Conservation (phyloP, 2,797 vertebrate species). For the Graptemys geographica region DNA sequence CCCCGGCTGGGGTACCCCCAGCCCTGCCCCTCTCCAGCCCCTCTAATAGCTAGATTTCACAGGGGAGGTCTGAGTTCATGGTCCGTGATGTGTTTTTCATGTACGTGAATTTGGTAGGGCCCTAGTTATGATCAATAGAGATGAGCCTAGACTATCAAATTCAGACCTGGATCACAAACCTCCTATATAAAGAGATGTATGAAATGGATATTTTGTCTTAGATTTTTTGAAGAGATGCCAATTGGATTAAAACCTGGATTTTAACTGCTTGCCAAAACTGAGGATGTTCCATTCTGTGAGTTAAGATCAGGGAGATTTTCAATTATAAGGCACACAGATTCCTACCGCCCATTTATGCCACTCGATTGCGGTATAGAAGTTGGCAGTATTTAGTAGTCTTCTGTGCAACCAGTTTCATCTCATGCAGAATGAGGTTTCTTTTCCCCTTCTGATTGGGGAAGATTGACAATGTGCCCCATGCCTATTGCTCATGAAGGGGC, state of each 20-base stretch:
- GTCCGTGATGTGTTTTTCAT: too few relatives aligned
- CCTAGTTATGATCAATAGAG: neutral
- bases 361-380: too few relatives aligned
- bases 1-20: too few relatives aligned
- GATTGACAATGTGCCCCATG: rapidly evolving
- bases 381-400: neutral
- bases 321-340: neutral
- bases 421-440: neutral
- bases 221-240: neutral
- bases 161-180: neutral
- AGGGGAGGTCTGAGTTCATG: too few relatives aligned
- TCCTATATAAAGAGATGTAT: neutral
- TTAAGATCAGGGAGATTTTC: neutral
- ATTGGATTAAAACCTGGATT: neutral
- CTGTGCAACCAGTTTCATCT: neutral
- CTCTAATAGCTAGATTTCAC: too few relatives aligned
- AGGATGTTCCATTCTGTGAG: neutral
- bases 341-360: neutral
- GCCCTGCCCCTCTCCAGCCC: too few relatives aligned
- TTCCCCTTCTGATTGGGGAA: neutral
- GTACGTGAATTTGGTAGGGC: too few relatives aligned
- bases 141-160: neutral
- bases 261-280: neutral
- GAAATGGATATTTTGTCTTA: neutral
- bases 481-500: neutral